These are phyloP conservation scores for Andrena fulva DNA, from an alignment of 2,888 invertebrate species.

Conservation along the genomic window DNA sequence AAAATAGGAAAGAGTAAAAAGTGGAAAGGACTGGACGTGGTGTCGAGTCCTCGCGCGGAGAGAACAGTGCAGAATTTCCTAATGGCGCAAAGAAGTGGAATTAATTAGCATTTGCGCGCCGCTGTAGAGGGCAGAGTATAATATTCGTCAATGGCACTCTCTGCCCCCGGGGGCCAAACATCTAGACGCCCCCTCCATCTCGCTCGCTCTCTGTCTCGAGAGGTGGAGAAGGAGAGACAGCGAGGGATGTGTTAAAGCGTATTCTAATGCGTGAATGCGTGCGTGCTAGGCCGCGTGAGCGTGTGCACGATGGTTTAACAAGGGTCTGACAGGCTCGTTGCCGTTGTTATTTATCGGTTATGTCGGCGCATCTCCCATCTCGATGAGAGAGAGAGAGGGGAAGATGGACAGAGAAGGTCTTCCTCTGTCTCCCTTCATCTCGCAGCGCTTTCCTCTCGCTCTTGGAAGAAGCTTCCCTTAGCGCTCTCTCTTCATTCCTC, in stretches of 20 bases:
- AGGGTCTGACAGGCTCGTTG: conserved; percentile 85
- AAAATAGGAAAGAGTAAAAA: not conserved
- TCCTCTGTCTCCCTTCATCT: conserved; percentile 40
- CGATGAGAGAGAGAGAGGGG: conserved; percentile 71
- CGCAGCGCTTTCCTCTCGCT: conserved; percentile 26
- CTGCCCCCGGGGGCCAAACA: conserved; percentile 51
- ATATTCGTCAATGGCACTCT: conserved; percentile 65
- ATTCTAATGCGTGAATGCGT: conserved; percentile 75
- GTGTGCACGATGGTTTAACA: conserved; percentile 81
- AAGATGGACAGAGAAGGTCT: too few species aligned
- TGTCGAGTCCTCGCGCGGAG: not conserved
- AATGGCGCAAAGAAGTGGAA: conserved; percentile 54
- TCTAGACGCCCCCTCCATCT: conserved; percentile 48
- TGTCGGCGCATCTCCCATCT: conserved; percentile 84
- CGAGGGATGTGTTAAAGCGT: conserved; percentile 70
- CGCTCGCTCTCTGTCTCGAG: not conserved
- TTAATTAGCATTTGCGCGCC: conserved; percentile 66
- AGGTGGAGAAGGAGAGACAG: conserved; percentile 21
- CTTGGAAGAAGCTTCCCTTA: conserved; percentile 31
- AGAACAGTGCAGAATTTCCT: not conserved
- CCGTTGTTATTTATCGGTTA: conserved; percentile 85
- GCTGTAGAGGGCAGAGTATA: conserved; percentile 40
- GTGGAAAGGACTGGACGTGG: not conserved
- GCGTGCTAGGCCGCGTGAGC: conserved; percentile 71
- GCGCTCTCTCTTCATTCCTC: conserved; percentile 40